These are phyloP conservation scores for Nematostella vectensis DNA, from an alignment of 92 coral and sea anemone genomes.

Conservation along the genomic window DNA sequence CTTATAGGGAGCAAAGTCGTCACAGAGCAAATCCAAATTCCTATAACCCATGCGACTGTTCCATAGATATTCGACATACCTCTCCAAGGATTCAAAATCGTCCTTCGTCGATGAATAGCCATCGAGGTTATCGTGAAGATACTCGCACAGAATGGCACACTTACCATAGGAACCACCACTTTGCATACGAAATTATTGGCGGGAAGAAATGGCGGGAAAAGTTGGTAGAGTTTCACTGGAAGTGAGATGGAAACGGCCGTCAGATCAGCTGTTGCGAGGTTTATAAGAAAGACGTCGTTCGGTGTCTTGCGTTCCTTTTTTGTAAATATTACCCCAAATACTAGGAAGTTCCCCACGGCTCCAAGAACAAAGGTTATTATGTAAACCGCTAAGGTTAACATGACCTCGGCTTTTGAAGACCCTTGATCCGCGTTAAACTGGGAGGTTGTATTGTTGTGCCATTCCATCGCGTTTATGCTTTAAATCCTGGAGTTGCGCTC, in stretches of 20 bases:
- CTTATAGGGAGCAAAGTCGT: slow-evolving; percentile 9
- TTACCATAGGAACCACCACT: slow-evolving; percentile 19
- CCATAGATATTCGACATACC: slow-evolving; percentile 3
- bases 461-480: too few relatives aligned
- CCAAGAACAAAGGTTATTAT: slow-evolving; percentile 30
- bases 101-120: slow-evolving; percentile 24
- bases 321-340: slow-evolving; percentile 22
- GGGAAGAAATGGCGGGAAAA: slow-evolving; percentile 15
- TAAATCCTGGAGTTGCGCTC: too few relatives aligned
- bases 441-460: slow-evolving; percentile 1
- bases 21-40: slow-evolving; percentile 10
- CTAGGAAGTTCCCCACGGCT: slow-evolving; percentile 27
- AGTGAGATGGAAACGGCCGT: slow-evolving; percentile 20
- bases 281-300: slow-evolving; percentile 23
- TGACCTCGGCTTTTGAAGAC: slow-evolving; percentile 6
- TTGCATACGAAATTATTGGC: slow-evolving; percentile 20
- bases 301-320: slow-evolving; percentile 22
- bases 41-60: slow-evolving; percentile 4
- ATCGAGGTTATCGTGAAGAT: slow-evolving; percentile 28
- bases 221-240: slow-evolving; percentile 20
- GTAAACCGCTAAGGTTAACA: slow-evolving; percentile 22
- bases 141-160: slow-evolving; percentile 29
- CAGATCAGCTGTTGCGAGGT: slow-evolving; percentile 20
- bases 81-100: slow-evolving; percentile 28
- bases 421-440: not conserved